Evolutionary conservation across 2,888 invertebrate genomes (phyloP), one percentile per base, ranked within the genome.

Genomic region (Dynastes grantii): DNA sequence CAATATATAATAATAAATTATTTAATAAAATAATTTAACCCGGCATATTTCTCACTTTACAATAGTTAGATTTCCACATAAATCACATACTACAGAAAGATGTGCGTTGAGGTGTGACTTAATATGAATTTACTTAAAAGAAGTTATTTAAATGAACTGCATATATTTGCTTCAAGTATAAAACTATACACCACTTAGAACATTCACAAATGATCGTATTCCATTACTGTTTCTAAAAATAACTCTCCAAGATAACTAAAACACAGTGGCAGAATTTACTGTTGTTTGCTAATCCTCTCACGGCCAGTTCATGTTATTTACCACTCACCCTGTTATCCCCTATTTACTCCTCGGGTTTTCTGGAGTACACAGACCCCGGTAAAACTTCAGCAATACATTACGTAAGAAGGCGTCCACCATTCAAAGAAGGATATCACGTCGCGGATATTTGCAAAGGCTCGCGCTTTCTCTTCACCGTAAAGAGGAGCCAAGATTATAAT

Each of bases 401-500:
- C 55, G 16, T 55, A 55, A 71, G 71, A 71, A 58, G 55, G 55
- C 29, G 71, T n/a, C 71, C 55, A 8, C 71, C 58, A 3, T 55
- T 71, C 71, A 37, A 71, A 71, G 58, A 53, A 71, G 55, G 55
- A 37, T 55, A 71, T 55, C 71, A 53, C 71, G 55, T 55, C 55
- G 55, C 55, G 55, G 27, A 71, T 71, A 71, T 71, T 71, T 71
- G 53, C 32, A 32, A 71, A 22, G 29, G 55, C 29, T 5, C 16
- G 13, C 55, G 29, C 68, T 45, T 49, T 13, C 16, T 37, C 65
- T 70, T 53, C 29, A 11, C 51, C 68, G 68, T 68, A 55, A 71
- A 71, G 40, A 71, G 37, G n/a, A 55, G 37, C 40, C 71, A 55
- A 71, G 71, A 71, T 71, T 58, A 71, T 71, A 71, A 71, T 53